Base-by-base conservation (phyloP, 2,797 vertebrate genomes). In the Lepus oiostolus region DNA sequence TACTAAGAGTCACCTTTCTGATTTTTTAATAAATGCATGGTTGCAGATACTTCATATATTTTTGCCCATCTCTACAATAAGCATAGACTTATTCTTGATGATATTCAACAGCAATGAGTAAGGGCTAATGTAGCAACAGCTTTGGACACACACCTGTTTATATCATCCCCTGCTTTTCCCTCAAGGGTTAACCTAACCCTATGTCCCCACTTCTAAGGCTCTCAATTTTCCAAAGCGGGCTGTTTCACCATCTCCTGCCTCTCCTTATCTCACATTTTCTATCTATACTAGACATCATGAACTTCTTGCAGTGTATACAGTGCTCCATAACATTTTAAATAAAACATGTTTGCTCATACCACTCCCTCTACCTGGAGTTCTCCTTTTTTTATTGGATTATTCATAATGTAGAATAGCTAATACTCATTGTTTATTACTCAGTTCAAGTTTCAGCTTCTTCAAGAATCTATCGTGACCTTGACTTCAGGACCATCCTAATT, bases 401-500 rank as follows among this genome's bases (percentile, higher is more conserved):
- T 0, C 35, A 28, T 72, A 67, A 68, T 65, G 38, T 10, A 52
- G 28, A 24, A 11, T 24, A 88, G 22, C 17, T 62, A 7, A 19
- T 16, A 1, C 30, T 52, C 21, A 14, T 30, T 74, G 38, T 38
- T 65, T 47, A n/a, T 32, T n/a, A 50, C 7, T 82, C 81, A 58
- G 8, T 32, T 93, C 13, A 74, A 58, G n/a, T 24, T 77, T 86
- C 81, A 76, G 5, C 16, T 54, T 60, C 32, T 85, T 16, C 2
- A 24, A 8, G 2, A 71, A 62, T 10, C 52, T 28, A 2, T 2
- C 8, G 4, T 81, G 24, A 19, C 28, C n/a, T 88, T 68, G 50
- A 4, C 28, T 1, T 0, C 2, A 5, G 12, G 35, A 30, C 4
- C 35, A 38, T 58, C 28, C 52, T 52, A 32, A 8, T 26, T 42